Evolutionary conservation across 2,888 invertebrate species (phyloP).

Genomic region (Dynastes hyllus): DNA sequence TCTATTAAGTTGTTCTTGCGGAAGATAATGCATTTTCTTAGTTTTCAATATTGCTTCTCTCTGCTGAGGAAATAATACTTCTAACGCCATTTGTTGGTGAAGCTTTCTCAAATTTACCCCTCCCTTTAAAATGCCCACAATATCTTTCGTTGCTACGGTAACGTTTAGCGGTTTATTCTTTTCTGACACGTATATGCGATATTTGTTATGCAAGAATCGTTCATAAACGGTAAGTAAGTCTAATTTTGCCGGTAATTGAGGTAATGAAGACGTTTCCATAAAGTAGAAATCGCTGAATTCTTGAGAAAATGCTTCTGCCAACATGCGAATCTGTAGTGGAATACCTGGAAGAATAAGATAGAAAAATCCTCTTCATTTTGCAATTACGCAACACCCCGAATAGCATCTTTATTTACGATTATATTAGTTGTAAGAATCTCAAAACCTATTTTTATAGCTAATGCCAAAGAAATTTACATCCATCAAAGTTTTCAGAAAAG

Average conservation of each 20-base stretch:
- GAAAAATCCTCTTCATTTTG: no score
- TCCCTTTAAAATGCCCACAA: background rate
- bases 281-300: conserved; percentile 10
- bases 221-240: background rate
- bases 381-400: no score
- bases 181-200: background rate
- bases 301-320: conserved; percentile 4
- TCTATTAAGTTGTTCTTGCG: conserved; percentile 7
- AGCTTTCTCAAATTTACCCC: conserved; percentile 16
- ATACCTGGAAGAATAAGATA: background rate
- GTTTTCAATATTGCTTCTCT: background rate
- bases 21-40: background rate
- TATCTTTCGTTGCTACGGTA: conserved; percentile 1
- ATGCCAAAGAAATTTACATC: no score
- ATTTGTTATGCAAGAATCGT: conserved; percentile 14
- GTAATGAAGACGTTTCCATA: background rate
- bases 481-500: no score
- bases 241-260: background rate
- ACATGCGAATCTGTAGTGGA: conserved; percentile 13
- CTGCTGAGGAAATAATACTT: background rate
- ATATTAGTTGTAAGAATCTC: no score
- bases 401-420: no score
- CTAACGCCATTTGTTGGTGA: conserved; percentile 18
- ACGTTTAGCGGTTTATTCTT: conserved; percentile 7
- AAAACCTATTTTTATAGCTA: no score